Conservation (phyloP, 2,888 invertebrate species). For the Pseudococcus longispinus region DNA sequence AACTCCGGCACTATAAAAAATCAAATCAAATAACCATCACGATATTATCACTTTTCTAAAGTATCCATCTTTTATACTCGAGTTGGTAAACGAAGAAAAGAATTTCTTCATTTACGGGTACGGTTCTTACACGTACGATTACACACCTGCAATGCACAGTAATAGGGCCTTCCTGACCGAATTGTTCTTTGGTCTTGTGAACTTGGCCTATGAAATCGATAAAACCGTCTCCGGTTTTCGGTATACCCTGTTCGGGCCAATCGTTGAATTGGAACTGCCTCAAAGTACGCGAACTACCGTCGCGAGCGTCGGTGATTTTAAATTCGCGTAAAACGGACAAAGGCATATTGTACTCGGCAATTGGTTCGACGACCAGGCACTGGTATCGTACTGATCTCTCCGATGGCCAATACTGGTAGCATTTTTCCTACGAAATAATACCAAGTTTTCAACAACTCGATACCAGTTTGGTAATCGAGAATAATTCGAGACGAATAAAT, state of each 20-base stretch:
- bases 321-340: conserved; percentile 98
- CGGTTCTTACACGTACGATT: too few relatives aligned
- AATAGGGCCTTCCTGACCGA: conserved; percentile 99
- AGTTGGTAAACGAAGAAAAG: too few relatives aligned
- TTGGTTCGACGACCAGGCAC: conserved; percentile 98
- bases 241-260: conserved; percentile 96
- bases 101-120: too few relatives aligned
- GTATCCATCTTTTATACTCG: too few relatives aligned
- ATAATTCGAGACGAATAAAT: neutral
- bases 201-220: conserved; percentile 99
- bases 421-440: conserved; percentile 84
- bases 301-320: conserved; percentile 97
- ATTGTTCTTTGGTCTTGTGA: conserved; percentile 99
- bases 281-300: conserved; percentile 93
- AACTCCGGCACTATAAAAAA: conserved; percentile 85
- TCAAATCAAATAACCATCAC: neutral
- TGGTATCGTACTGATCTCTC: conserved; percentile 96
- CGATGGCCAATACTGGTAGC: conserved; percentile 99
- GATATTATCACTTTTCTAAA: too few relatives aligned
- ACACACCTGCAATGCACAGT: conserved; percentile 92
- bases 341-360: conserved; percentile 99
- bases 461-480: neutral
- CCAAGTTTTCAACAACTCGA: neutral
- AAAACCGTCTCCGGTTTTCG: conserved; percentile 97
- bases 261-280: conserved; percentile 96